Base-by-base conservation (phyloP, 2,113 vertebrate genomes). In the Notothenia coriiceps region DNA sequence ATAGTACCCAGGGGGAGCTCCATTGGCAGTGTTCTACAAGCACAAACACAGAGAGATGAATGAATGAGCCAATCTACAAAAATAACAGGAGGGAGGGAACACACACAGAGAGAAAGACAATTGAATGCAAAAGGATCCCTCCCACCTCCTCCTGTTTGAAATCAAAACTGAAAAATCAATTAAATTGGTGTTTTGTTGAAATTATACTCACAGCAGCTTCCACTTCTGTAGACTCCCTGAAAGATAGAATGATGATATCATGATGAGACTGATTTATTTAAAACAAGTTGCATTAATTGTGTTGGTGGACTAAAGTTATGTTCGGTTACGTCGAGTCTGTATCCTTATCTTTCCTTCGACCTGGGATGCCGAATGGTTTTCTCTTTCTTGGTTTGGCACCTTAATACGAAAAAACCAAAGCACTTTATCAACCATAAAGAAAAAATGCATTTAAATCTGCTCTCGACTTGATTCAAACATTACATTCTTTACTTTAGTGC, bases 281-380 rank as follows among this genome's bases (percentile, higher is more conserved):
- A 9, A 7, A 12, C 1, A 50, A n/a, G 47, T 5, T 3, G 47
- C 5, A 12, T 10, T 10, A 29, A 54, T 18, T 59, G 46, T 29
- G 43, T 13, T 46, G 12, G n/a, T 51, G 40, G 20, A 52, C 1
- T 10, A 29, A 69, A 62, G n/a, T 35, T 12, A 13, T n/a, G 15
- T n/a, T 77, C 76, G 96, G 96, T 97, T 95, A 98, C 98, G 95
- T 94, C 72, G 97, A 99, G 90, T 99, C 98, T 65, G 96, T 93
- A 94, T 99, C 98, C 90, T 98, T 99, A 90, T 99, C 97, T 95
- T 96, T 99, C 88, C 96, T 96, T 65, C 97, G 96, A 67, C 96
- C 97, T 55, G 98, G 96, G 83, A 99, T 97, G 67, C 93, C 96
- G 87, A 99, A 99, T 25, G 96, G 90, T 89, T 98, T 99, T 88